Evolutionary conservation across 2,797 vertebrate species (phyloP).

Genomic region (Syncerus caffer): DNA sequence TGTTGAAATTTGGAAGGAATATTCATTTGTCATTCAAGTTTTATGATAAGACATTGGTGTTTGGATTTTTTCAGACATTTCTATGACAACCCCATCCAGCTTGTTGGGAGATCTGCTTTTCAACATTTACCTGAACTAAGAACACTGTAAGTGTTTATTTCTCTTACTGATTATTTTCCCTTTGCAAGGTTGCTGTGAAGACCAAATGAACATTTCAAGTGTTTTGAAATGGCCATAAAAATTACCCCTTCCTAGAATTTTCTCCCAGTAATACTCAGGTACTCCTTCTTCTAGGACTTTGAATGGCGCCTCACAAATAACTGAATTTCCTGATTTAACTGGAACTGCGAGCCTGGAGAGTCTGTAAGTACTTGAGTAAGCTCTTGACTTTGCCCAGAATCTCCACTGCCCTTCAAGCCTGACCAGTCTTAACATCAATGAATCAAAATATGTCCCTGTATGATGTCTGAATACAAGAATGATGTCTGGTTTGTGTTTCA

Average conservation of each 20-base stretch:
- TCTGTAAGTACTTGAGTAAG: constrained; percentile 86
- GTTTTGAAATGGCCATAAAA: constrained; percentile 43
- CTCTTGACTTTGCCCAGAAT: constrained; percentile 7
- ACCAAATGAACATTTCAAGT: not conserved
- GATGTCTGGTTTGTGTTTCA: constrained; percentile 68
- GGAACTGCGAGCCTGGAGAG: constrained; percentile 92
- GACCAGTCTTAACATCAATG: constrained; percentile 37
- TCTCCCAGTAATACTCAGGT: constrained; percentile 2
- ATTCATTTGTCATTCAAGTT: not conserved
- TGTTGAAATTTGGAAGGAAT: constrained; percentile 9
- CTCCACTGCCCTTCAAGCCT: not conserved
- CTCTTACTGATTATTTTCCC: not conserved
- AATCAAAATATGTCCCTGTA: constrained; percentile 6
- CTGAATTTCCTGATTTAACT: constrained; percentile 92
- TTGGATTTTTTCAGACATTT: constrained; percentile 87
- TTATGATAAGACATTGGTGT: constrained; percentile 30
- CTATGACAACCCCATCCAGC: constrained; percentile 95
- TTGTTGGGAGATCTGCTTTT: constrained; percentile 93
- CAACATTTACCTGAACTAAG: constrained; percentile 93
- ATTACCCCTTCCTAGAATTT: not conserved
- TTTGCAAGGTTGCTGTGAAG: not conserved
- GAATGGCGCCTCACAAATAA: constrained; percentile 93
- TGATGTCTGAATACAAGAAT: constrained; percentile 38
- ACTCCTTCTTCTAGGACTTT: constrained; percentile 86
- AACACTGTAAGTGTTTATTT: constrained; percentile 88